phyloP scores from a whole-genome alignment of 2,113 vertebrate genomes.

The Megaceryle maxima region DNA sequence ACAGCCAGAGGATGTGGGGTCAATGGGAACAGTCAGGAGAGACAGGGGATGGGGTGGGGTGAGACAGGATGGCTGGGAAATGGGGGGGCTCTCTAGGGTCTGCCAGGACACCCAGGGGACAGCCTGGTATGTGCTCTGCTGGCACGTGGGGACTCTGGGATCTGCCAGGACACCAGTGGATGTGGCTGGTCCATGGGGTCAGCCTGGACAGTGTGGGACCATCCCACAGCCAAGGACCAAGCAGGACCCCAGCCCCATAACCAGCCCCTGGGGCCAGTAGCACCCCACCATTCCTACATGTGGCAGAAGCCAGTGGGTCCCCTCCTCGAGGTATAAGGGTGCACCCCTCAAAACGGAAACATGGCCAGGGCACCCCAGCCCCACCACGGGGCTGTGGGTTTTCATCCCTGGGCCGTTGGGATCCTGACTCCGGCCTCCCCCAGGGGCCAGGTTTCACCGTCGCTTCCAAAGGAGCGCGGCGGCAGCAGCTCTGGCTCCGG shows the following conservation, averaged over 20 bases:
- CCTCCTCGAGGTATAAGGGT: background rate
- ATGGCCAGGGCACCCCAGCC: rapidly evolving
- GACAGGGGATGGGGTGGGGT: too few relatives aligned
- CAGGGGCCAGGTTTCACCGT: background rate
- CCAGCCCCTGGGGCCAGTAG: too few relatives aligned
- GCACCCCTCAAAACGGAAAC: rapidly evolving
- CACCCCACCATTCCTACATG: rapidly evolving
- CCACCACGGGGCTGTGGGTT: rapidly evolving
- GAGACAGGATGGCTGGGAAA: background rate
- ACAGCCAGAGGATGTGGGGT: background rate
- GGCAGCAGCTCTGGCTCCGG: background rate
- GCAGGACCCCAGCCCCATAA: background rate
- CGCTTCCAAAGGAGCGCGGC: background rate
- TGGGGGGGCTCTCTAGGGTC: rapidly evolving
- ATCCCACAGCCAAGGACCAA: too few relatives aligned
- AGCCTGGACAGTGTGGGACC: too few relatives aligned
- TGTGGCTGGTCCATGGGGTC: background rate
- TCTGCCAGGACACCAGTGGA: background rate
- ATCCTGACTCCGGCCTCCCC: background rate
- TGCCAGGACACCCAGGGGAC: background rate
- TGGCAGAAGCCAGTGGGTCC: rapidly evolving
- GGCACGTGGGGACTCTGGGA: background rate
- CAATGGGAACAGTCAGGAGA: background rate
- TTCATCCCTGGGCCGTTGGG: background rate
- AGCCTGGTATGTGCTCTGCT: background rate